A percentile compares a stretch with the other conserved stretches of the same genome.
Evolutionary conservation across 1,140 invertebrate species (phyloP).

Genomic region (Drosophila bifasciata): DNA sequence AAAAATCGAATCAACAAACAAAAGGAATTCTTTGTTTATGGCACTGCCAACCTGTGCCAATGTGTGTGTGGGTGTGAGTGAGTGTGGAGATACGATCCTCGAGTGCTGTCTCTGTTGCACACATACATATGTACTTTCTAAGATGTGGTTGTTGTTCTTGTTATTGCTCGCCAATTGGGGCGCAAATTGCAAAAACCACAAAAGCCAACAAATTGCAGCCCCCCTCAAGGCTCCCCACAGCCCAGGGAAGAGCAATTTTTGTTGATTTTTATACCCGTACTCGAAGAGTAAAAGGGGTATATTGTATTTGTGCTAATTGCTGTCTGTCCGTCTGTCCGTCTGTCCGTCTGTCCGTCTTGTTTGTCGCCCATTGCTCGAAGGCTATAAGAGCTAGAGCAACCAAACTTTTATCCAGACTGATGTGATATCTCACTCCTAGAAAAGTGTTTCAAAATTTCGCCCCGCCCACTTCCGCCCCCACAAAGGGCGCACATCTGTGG

Average conservation of each 20-base stretch:
- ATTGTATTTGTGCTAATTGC: too few relatives aligned
- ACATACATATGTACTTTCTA: slow-evolving; percentile 13
- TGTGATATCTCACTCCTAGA: too few relatives aligned
- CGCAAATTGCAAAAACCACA: slow-evolving; percentile 56
- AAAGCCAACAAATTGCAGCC: slow-evolving; percentile 33
- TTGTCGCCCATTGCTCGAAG: too few relatives aligned
- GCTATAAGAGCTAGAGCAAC: too few relatives aligned
- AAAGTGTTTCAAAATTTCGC: too few relatives aligned
- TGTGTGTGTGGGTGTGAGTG: slow-evolving; percentile 5
- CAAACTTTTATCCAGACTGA: too few relatives aligned
- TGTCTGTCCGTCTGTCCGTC: too few relatives aligned
- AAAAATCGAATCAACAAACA: slow-evolving; percentile 66
- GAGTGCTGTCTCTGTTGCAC: slow-evolving; percentile 23
- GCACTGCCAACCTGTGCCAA: slow-evolving; percentile 62
- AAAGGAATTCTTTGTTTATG: slow-evolving; percentile 80
- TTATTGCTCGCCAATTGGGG: slow-evolving; percentile 55
- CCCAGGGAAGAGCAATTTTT: slow-evolving; percentile 25
- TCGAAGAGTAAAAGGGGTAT: too few relatives aligned
- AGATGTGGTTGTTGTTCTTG: not conserved
- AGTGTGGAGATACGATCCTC: slow-evolving; percentile 6
- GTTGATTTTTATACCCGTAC: too few relatives aligned
- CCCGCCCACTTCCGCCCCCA: too few relatives aligned
- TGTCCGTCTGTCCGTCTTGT: too few relatives aligned
- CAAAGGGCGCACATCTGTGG: too few relatives aligned
- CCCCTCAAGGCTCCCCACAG: not conserved